These are phyloP conservation scores for Ditylenchus dipsaci DNA, from an alignment of 1,140 invertebrate genomes.

Conservation along the genomic window DNA sequence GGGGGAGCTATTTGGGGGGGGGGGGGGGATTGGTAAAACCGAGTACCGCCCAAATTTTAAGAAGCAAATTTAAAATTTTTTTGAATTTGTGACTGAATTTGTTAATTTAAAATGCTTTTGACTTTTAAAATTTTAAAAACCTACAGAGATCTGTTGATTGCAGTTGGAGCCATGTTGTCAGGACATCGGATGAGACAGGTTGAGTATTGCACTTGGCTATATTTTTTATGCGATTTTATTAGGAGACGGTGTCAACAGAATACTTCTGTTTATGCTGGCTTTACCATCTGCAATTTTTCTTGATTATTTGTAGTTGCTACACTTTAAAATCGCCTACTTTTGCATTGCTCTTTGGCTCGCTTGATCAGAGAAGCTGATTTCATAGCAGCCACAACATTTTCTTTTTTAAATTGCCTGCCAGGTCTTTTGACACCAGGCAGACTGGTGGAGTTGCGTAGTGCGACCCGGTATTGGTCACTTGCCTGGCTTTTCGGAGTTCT, in stretches of 20 bases:
- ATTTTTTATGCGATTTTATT: not conserved
- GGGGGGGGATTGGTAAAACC: no score
- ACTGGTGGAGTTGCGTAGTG: slow-evolving; percentile 1
- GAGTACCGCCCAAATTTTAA: no score
- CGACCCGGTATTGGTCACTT: slow-evolving; percentile 4
- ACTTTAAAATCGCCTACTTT: not conserved
- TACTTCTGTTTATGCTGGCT: not conserved
- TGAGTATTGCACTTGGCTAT: not conserved
- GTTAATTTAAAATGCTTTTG: no score
- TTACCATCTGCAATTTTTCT: not conserved
- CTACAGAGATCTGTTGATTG: slow-evolving; percentile 16
- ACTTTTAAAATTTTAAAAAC: not conserved
- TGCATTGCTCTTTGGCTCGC: slow-evolving; percentile 2
- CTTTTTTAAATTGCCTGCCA: slow-evolving; percentile 1
- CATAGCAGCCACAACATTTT: slow-evolving; percentile 8
- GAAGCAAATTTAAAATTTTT: no score
- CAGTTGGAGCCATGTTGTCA: slow-evolving; percentile 1
- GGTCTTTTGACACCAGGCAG: not conserved
- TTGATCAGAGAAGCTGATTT: slow-evolving; percentile 19
- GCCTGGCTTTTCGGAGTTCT: not conserved
- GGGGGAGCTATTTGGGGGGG: no score
- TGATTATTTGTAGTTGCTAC: not conserved
- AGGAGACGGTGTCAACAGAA: not conserved
- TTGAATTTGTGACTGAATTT: no score
- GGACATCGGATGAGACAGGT: slow-evolving; percentile 10